A percentile compares a stretch with the other conserved stretches of the same genome.
Evolutionary conservation across 1,140 invertebrate genomes (phyloP).

Genomic region (Magallana ariakensis): DNA sequence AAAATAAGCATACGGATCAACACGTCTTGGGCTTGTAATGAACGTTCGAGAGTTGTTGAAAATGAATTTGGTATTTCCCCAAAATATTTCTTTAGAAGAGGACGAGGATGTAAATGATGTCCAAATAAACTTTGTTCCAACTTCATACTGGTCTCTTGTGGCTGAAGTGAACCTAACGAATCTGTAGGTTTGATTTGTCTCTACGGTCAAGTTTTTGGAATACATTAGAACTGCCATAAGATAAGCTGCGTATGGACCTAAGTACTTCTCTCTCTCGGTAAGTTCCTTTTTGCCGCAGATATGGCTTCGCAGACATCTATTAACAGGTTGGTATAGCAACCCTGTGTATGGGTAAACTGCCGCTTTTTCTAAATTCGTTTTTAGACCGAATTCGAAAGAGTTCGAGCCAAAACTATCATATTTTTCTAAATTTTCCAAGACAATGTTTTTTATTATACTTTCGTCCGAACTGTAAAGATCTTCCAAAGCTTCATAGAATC

Average conservation of each 20-base stretch:
- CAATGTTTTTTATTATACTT: background rate
- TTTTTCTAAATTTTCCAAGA: background rate
- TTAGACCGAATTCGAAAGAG: too few species aligned
- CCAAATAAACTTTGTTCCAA: conserved; percentile 11
- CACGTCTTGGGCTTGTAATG: background rate
- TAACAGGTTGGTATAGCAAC: background rate
- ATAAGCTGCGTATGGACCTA: background rate
- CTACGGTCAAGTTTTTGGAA: background rate
- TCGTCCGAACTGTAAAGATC: background rate
- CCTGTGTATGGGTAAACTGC: background rate
- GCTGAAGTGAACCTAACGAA: background rate
- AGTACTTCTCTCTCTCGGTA: background rate
- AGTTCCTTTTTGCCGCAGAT: background rate
- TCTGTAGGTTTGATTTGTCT: background rate
- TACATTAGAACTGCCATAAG: background rate
- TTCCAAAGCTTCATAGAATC: background rate
- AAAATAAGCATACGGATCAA: background rate
- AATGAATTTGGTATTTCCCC: background rate
- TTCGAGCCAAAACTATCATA: background rate
- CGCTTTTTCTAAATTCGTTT: background rate
- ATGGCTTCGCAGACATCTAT: background rate
- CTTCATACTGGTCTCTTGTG: background rate
- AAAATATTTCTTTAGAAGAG: background rate
- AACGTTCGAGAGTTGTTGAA: background rate
- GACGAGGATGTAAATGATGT: conserved; percentile 17